A percentile compares a stretch with the other conserved stretches of the same genome.
Conservation (phyloP, 2,113 vertebrate species). For the Mugil cephalus region DNA sequence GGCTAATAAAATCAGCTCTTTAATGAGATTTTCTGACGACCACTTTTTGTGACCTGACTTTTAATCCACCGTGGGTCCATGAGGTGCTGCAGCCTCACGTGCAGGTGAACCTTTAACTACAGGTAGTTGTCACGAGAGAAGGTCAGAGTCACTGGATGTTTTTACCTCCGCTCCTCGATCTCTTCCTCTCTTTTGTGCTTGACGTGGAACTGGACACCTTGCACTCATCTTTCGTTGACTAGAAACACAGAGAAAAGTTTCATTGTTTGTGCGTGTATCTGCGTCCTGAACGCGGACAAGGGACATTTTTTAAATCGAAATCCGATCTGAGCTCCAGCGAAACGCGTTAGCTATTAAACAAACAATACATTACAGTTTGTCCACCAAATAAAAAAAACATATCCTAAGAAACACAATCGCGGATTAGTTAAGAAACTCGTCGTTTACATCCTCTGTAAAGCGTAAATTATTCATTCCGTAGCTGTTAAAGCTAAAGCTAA, state of each 20-base stretch:
- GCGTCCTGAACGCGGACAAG: not conserved
- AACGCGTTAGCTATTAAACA: not conserved
- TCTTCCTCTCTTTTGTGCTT: slow-evolving; percentile 71
- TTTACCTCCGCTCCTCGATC: slow-evolving; percentile 77
- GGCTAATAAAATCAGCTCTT: too few relatives aligned
- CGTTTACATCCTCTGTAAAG: too few relatives aligned
- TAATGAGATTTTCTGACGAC: too few relatives aligned
- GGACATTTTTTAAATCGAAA: not conserved
- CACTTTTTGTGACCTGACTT: too few relatives aligned
- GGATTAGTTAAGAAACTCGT: not conserved
- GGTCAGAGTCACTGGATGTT: not conserved
- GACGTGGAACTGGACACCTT: slow-evolving; percentile 76
- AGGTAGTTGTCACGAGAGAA: too few relatives aligned
- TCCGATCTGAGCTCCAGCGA: not conserved
- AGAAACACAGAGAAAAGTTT: slow-evolving; percentile 12
- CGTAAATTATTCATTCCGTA: not conserved
- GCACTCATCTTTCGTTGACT: slow-evolving; percentile 77
- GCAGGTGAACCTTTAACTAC: not conserved
- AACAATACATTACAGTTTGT: not conserved
- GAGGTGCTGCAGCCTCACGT: too few relatives aligned
- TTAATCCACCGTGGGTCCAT: too few relatives aligned
- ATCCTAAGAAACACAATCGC: not conserved
- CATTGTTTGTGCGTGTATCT: not conserved
- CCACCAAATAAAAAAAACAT: not conserved
- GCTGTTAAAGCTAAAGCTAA: slow-evolving; percentile 31